These are phyloP conservation scores for Scaptomyza caliginosa DNA, from an alignment of 2,888 invertebrate genomes.

Conservation along the genomic window DNA sequence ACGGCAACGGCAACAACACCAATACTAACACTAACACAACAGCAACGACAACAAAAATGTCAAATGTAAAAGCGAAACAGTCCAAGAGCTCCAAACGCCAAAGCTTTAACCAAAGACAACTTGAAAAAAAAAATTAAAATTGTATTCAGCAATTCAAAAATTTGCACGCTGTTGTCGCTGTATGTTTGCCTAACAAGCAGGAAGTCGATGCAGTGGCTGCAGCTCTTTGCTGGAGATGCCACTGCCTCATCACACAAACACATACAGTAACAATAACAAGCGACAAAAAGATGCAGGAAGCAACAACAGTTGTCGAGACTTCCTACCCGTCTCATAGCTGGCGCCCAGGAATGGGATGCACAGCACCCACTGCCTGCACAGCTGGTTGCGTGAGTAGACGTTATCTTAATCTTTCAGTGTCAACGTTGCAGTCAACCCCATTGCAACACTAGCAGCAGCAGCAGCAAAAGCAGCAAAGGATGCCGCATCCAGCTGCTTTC, in stretches of 20 bases:
- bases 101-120: slow-evolving; percentile 28
- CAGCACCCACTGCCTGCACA: slow-evolving; percentile 44
- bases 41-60: slow-evolving; percentile 63
- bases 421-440: slow-evolving; percentile 42
- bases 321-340: slow-evolving; percentile 56
- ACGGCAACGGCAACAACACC: slow-evolving; percentile 9
- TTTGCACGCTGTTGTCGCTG: slow-evolving; percentile 51
- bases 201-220: slow-evolving; percentile 60
- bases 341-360: slow-evolving; percentile 45
- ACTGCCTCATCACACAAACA: slow-evolving; percentile 43
- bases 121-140: slow-evolving; percentile 34
- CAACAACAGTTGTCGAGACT: slow-evolving; percentile 65
- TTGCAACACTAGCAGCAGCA: neutral
- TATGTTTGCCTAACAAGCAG: slow-evolving; percentile 77
- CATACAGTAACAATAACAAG: slow-evolving; percentile 48
- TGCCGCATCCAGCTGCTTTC: slow-evolving; percentile 29
- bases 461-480: slow-evolving; percentile 30
- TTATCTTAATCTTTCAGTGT: slow-evolving; percentile 73
- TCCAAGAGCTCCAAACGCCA: slow-evolving; percentile 46
- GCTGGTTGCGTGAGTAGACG: slow-evolving; percentile 60
- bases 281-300: slow-evolving; percentile 76
- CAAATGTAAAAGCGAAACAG: slow-evolving; percentile 71
- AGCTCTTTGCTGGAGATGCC: slow-evolving; percentile 59
- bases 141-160: slow-evolving; percentile 59
- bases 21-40: slow-evolving; percentile 17